Percentiles rank a stretch among this genome's conserved stretches.
These are phyloP conservation scores for Cyprinus carpio DNA, from an alignment of 2,113 vertebrate genomes.

Conservation along the genomic window DNA sequence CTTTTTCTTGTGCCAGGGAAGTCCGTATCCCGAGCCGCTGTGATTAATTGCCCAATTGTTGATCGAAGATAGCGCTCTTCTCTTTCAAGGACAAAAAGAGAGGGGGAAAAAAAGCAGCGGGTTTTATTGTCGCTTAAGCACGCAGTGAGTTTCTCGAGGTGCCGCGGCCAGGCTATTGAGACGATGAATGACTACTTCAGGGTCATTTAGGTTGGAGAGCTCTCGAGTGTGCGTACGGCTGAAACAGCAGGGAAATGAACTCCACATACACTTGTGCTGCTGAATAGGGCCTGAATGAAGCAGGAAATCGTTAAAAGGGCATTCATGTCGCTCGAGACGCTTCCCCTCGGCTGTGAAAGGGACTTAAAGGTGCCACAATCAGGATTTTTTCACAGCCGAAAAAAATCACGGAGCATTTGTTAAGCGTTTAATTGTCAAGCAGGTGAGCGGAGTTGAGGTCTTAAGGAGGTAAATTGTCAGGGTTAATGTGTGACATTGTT, in stretches of 20 bases:
- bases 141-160: slow-evolving; percentile 55
- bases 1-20: slow-evolving; percentile 29
- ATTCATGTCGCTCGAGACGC: slow-evolving; percentile 46
- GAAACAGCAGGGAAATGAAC: slow-evolving; percentile 59
- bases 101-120: slow-evolving; percentile 41
- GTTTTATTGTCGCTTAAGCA: slow-evolving; percentile 46
- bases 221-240: slow-evolving; percentile 48
- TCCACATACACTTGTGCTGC: slow-evolving; percentile 14
- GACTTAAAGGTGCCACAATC: slow-evolving; percentile 49
- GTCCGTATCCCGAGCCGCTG: slow-evolving; percentile 1
- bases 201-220: slow-evolving; percentile 65
- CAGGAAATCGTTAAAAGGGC: slow-evolving; percentile 59
- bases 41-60: slow-evolving; percentile 60
- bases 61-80: slow-evolving; percentile 51
- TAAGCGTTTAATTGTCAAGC: slow-evolving; percentile 44
- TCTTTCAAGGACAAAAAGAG: slow-evolving; percentile 47
- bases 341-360: slow-evolving; percentile 35
- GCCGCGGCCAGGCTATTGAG: slow-evolving; percentile 55
- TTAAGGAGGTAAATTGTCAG: slow-evolving; percentile 39
- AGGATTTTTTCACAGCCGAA: slow-evolving; percentile 45
- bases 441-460: slow-evolving; percentile 14
- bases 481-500: slow-evolving; percentile 49
- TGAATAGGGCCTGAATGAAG: slow-evolving; percentile 53
- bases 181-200: slow-evolving; percentile 62
- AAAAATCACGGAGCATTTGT: slow-evolving; percentile 32